Base-by-base conservation (phyloP, 2,797 vertebrate species). In the Adrianichthys oophorus region DNA sequence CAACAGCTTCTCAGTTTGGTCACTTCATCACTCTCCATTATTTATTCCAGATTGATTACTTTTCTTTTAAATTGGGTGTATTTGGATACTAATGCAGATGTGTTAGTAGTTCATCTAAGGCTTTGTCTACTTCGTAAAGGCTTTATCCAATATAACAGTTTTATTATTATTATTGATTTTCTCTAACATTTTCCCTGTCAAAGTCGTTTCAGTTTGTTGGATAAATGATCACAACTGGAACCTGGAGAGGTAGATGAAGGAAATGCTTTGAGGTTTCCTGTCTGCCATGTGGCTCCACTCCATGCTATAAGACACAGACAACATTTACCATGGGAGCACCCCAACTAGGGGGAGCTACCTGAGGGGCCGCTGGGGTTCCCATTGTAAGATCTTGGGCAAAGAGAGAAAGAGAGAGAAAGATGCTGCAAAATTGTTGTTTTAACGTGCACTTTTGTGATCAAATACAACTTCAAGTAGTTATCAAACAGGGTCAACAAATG, bases 281-380 rank as follows among this genome's bases (percentile, higher is more conserved):
- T 78, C 74, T 79, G 74, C 79, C 90, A 91, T 89, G 90, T 90
- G 54, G 80, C 86, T 90, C 78, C 85, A 90, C 87, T 82, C 85
- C 92, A 92, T 92, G 90, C 91, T 88, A 78, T 75, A 81, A 71
- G 72, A 87, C 88, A 89, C 88, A 87, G 82, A 92, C 90, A 88
- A 92, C 92, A 92, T 95, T 63, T 98, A 99, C 97, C 96, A 98
- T 85, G 75, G 94, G 91, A 74, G 95, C 92, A 79, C 95, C 94
- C 98, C 98, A 99, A 54, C 94, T 95, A 64, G 95, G 95, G 69
- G 97, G 95, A 82, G 96, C 95, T 92, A 99, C 96, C 94, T 98
- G 97, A 23, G 96, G 94, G 1, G 95, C 92, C 92, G 44, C 94
- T 94, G 85, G 87, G 91, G 84, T 94, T 94, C 72, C 96, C 87